phyloP scores from a whole-genome alignment of 2,888 invertebrate species.

The Leucoptera coffeella region DNA sequence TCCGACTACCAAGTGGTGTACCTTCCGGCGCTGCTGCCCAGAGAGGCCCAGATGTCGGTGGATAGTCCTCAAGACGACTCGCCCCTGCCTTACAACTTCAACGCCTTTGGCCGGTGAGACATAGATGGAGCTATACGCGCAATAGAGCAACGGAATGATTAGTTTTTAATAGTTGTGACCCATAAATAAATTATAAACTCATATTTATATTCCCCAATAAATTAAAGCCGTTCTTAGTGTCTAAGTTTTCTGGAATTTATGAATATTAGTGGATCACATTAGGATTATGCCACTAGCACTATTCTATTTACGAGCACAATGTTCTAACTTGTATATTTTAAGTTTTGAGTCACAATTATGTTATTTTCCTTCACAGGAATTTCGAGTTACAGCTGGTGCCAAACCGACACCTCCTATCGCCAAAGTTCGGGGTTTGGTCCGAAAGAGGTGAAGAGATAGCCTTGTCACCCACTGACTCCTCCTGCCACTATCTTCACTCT shows the following conservation, averaged over 20 bases:
- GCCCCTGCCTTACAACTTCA: slow-evolving; percentile 51
- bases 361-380: slow-evolving; percentile 24
- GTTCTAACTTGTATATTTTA: no score
- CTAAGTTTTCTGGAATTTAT: no score
- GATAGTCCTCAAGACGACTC: slow-evolving; percentile 22
- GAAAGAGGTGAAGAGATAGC: slow-evolving; percentile 28
- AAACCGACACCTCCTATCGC: slow-evolving; percentile 56
- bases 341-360: no score
- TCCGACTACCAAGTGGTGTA: slow-evolving; percentile 58
- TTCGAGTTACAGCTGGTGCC: slow-evolving; percentile 57
- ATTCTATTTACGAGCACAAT: no score
- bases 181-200: no score
- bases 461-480: slow-evolving; percentile 22
- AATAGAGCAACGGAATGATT: no score
- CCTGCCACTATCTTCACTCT: slow-evolving; percentile 62
- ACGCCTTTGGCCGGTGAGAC: slow-evolving; percentile 54
- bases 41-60: slow-evolving; percentile 27
- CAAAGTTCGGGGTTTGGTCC: slow-evolving; percentile 57
- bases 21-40: slow-evolving; percentile 44
- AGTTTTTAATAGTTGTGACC: no score
- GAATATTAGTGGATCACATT: no score
- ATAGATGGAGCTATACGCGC: no score
- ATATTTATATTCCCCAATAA: no score
- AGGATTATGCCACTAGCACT: no score
- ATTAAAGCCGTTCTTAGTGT: no score